Percentiles rank a stretch among this genome's conserved stretches.
Evolutionary conservation across 2,888 invertebrate species (phyloP).

Genomic region (Phanerotoma sp.): DNA sequence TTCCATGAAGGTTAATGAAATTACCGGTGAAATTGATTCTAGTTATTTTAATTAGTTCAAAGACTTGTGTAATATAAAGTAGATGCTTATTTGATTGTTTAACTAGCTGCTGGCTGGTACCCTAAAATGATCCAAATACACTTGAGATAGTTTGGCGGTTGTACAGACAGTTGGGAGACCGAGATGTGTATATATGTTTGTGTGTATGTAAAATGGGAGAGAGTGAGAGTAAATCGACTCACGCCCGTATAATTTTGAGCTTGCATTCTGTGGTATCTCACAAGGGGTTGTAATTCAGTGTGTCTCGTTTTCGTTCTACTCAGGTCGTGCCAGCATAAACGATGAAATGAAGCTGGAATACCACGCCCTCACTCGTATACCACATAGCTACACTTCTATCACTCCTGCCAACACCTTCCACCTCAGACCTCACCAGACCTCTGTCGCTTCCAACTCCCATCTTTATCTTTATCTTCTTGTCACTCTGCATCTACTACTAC

Average conservation of each 20-base stretch:
- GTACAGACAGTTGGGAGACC: slow-evolving; percentile 16
- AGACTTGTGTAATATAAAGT: background rate
- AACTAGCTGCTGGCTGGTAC: slow-evolving; percentile 1
- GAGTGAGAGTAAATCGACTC: slow-evolving; percentile 45
- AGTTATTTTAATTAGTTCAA: background rate
- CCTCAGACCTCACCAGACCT: slow-evolving; percentile 35
- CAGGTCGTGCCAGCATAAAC: slow-evolving; percentile 44
- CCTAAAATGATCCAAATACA: slow-evolving; percentile 13
- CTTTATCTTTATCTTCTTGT: background rate
- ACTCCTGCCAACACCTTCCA: slow-evolving; percentile 34
- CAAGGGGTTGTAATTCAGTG: slow-evolving; percentile 55
- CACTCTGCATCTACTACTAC: background rate
- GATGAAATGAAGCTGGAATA: slow-evolving; percentile 54
- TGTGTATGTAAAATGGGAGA: slow-evolving; percentile 19
- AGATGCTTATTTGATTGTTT: background rate
- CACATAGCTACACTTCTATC: slow-evolving; percentile 33
- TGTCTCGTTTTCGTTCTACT: slow-evolving; percentile 38
- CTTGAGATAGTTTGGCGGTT: slow-evolving; percentile 13
- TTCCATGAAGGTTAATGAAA: too few relatives aligned
- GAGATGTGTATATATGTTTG: too few relatives aligned
- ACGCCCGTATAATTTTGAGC: slow-evolving; percentile 55
- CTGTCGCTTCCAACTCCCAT: slow-evolving; percentile 33
- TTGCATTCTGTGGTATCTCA: slow-evolving; percentile 56
- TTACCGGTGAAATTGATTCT: background rate
- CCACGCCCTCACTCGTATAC: slow-evolving; percentile 42